Conservation (phyloP, 2,113 vertebrate species). For the Neolamprologus caudopunctatus region DNA sequence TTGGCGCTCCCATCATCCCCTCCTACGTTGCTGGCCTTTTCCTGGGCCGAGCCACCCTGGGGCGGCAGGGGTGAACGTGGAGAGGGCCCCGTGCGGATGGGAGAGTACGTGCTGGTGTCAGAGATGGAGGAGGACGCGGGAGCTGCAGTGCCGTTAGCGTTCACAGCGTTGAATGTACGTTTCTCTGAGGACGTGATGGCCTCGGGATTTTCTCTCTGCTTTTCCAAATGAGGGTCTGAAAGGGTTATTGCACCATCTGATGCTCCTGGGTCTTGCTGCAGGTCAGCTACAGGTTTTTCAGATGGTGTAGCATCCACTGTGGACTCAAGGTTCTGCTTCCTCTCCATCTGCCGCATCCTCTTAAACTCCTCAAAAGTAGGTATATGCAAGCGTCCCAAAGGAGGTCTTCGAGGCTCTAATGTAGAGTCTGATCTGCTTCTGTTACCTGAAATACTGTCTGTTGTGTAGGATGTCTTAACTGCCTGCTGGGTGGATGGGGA, state of each 20-base stretch:
- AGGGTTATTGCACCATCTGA: neutral
- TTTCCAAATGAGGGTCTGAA: neutral
- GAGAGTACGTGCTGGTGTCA: neutral
- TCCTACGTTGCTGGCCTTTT: neutral
- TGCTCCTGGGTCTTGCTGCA: neutral
- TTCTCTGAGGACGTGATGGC: neutral
- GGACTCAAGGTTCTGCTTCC: neutral
- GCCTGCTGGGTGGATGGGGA: constrained; percentile 27
- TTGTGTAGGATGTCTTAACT: constrained; percentile 65
- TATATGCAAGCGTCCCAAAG: constrained; percentile 72
- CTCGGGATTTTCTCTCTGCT: neutral
- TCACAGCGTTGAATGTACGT: neutral
- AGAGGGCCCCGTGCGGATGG: constrained; percentile 73
- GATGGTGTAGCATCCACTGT: neutral
- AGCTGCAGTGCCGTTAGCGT: neutral
- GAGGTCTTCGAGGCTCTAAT: constrained; percentile 44
- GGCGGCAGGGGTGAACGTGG: constrained; percentile 75
- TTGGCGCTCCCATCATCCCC: neutral
- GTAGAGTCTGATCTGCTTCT: constrained; percentile 1
- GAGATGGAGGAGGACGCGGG: neutral
- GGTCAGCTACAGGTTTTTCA: neutral
- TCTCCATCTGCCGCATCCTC: constrained; percentile 76
- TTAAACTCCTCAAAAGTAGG: constrained; percentile 88
- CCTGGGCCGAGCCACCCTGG: constrained; percentile 23
- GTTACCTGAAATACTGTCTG: constrained; percentile 51